Percentiles rank a stretch among this genome's conserved stretches.
Evolutionary conservation across 2,113 vertebrate species (phyloP).

Genomic region (Probosciger aterrimus): DNA sequence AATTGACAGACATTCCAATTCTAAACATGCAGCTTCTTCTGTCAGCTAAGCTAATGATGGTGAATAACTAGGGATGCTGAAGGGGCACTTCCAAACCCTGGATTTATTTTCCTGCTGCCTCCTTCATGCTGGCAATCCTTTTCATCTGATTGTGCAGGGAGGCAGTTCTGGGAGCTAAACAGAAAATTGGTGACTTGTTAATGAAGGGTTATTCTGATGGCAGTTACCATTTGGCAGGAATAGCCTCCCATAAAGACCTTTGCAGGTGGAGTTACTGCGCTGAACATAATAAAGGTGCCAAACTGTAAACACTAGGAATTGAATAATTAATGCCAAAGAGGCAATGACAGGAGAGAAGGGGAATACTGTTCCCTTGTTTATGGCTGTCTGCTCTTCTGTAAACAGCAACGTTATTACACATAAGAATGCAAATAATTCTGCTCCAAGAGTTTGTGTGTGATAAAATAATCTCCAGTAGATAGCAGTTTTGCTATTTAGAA

Average conservation of each 20-base stretch:
- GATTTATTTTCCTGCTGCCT: not conserved
- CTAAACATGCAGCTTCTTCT: not conserved
- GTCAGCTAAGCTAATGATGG: not conserved
- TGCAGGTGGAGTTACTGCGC: not conserved
- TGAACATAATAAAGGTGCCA: not conserved
- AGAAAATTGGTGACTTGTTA: not conserved
- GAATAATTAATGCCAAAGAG: slow-evolving; percentile 6
- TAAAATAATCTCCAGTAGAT: not conserved
- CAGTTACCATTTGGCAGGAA: not conserved
- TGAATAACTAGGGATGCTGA: not conserved
- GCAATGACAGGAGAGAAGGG: not conserved
- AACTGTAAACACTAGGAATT: not conserved
- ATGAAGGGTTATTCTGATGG: not conserved
- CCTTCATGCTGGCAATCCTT: not conserved
- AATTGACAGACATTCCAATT: not conserved
- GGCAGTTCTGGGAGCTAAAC: not conserved
- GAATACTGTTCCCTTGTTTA: not conserved
- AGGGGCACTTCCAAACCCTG: not conserved
- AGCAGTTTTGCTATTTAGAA: not conserved
- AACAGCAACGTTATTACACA: not conserved
- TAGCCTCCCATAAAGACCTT: not conserved
- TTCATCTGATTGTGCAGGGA: not conserved
- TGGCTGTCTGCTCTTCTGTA: not conserved
- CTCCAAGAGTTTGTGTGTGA: not conserved
- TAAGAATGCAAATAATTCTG: not conserved